These are phyloP conservation scores for Sylvietta virens DNA, from an alignment of 2,113 vertebrate species.

Conservation along the genomic window DNA sequence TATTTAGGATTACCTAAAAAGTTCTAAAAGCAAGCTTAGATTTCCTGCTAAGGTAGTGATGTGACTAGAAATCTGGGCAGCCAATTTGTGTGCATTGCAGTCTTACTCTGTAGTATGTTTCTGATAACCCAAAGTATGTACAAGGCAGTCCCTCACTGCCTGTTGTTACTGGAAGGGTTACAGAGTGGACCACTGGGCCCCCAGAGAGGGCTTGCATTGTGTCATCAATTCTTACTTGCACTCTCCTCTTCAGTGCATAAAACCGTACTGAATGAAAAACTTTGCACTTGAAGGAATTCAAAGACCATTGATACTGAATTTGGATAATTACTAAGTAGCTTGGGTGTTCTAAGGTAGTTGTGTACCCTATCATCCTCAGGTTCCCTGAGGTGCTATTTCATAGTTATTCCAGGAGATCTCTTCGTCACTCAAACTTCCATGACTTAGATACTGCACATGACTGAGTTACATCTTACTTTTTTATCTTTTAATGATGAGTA, in stretches of 20 bases:
- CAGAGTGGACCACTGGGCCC: no score
- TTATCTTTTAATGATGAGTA: not conserved
- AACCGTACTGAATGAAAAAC: not conserved
- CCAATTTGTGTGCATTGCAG: fast-evolving
- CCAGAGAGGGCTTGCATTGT: not conserved
- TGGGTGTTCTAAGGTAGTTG: not conserved
- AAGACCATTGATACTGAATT: not conserved
- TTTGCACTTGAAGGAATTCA: not conserved
- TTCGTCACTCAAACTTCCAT: not conserved
- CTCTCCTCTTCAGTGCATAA: not conserved
- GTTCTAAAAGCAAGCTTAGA: not conserved
- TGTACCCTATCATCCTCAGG: not conserved
- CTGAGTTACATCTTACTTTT: not conserved
- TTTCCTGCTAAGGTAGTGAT: not conserved
- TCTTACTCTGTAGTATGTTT: not conserved
- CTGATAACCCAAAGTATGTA: fast-evolving
- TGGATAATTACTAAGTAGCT: not conserved
- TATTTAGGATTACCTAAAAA: not conserved
- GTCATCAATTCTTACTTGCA: not conserved
- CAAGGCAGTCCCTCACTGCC: not conserved
- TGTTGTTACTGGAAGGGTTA: not conserved
- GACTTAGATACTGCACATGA: not conserved
- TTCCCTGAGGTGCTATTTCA: not conserved
- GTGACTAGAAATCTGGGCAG: not conserved
- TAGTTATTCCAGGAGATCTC: not conserved